Conservation (phyloP, 1,140 invertebrate genomes). For the Zaprionus gabonicus region DNA sequence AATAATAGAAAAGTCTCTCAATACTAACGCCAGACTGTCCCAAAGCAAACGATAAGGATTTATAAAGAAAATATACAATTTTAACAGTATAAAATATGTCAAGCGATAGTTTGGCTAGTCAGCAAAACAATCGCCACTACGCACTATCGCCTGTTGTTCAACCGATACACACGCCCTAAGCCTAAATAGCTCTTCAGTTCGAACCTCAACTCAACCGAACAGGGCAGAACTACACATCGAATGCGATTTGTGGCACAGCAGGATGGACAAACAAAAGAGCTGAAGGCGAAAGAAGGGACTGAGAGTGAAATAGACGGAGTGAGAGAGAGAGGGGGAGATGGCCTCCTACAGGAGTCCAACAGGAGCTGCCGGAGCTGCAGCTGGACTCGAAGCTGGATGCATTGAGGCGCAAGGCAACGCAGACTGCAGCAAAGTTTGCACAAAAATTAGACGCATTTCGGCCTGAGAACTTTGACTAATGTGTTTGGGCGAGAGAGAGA, state of each 20-base stretch:
- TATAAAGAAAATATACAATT: too few relatives aligned
- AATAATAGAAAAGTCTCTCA: neutral
- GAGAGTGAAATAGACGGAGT: neutral
- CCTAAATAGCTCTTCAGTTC: neutral
- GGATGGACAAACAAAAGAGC: neutral
- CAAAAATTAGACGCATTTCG: constrained; percentile 58
- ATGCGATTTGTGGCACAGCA: constrained; percentile 1
- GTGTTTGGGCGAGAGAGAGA: constrained; percentile 11
- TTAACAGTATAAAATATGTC: too few relatives aligned
- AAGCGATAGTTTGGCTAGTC: neutral
- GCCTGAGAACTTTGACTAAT: constrained; percentile 39
- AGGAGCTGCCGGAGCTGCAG: neutral
- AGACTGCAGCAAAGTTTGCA: constrained; percentile 44
- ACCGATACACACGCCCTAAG: neutral
- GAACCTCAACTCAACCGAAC: neutral
- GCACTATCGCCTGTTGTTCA: neutral
- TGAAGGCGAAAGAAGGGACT: neutral
- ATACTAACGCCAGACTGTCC: too few relatives aligned
- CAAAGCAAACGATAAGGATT: too few relatives aligned
- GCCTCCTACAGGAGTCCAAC: neutral
- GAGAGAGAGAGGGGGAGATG: neutral
- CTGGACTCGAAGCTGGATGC: neutral
- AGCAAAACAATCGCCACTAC: neutral
- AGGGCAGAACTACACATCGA: neutral
- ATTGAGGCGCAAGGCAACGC: constrained; percentile 25